Conservation (phyloP, 2,888 invertebrate genomes). For the Criorhina ranunculi region DNA sequence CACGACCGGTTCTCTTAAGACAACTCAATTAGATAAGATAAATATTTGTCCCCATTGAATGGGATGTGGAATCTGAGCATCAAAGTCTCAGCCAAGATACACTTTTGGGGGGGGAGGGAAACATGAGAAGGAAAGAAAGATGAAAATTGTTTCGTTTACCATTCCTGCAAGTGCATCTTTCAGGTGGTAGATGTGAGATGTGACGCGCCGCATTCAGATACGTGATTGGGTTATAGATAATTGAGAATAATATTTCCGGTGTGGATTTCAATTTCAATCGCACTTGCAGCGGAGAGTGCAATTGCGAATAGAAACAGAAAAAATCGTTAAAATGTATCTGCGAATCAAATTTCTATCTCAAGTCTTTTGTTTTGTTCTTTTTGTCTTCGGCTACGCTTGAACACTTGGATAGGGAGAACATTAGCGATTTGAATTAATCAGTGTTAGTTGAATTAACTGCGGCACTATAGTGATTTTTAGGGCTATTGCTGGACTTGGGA, state of each 20-base stretch:
- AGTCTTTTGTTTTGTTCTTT: slow-evolving; percentile 53
- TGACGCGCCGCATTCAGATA: slow-evolving; percentile 45
- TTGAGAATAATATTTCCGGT: slow-evolving; percentile 72
- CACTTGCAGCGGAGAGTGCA: slow-evolving; percentile 11
- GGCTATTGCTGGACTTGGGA: neutral
- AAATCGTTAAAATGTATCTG: slow-evolving; percentile 9
- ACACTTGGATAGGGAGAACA: neutral
- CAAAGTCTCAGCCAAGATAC: neutral
- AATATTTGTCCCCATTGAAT: slow-evolving; percentile 48
- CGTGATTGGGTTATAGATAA: slow-evolving; percentile 64
- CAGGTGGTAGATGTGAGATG: slow-evolving; percentile 30
- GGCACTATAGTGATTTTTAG: neutral
- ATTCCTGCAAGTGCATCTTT: slow-evolving; percentile 21
- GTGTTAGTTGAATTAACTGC: neutral
- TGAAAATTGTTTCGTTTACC: slow-evolving; percentile 20
- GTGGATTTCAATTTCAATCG: slow-evolving; percentile 56
- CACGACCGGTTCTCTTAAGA: slow-evolving; percentile 61
- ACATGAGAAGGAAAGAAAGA: slow-evolving; percentile 12
- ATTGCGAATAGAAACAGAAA: slow-evolving; percentile 4
- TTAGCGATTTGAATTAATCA: neutral
- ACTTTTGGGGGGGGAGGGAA: neutral
- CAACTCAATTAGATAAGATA: slow-evolving; percentile 68
- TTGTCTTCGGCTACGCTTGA: slow-evolving; percentile 30
- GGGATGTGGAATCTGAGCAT: slow-evolving; percentile 19
- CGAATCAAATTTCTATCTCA: slow-evolving; percentile 35